phyloP scores from a whole-genome alignment of 2,888 invertebrate species.

The Morinoia aosen region DNA sequence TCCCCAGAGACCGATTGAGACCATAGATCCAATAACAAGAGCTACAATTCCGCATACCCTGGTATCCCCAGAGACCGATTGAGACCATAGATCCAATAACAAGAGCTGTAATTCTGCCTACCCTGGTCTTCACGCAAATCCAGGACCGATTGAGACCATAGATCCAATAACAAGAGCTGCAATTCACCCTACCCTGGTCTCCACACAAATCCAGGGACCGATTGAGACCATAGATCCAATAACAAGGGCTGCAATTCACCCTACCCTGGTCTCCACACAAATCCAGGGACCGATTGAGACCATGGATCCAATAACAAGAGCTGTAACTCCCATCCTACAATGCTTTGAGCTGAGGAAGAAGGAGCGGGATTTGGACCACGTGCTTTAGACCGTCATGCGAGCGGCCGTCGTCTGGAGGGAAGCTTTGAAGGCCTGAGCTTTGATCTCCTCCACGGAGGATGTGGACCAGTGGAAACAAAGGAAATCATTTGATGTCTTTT shows the following conservation, averaged over 20 bases:
- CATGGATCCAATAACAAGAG: too few species aligned
- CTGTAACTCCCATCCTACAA: too few species aligned
- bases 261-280: neutral
- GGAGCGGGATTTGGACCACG: neutral
- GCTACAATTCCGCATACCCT: too few species aligned
- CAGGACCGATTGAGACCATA: too few species aligned
- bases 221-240: too few species aligned
- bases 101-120: too few species aligned
- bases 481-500: slow-evolving; percentile 4
- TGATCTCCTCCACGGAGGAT: neutral
- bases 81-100: too few species aligned
- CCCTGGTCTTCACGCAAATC: too few species aligned
- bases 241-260: neutral
- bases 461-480: neutral
- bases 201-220: neutral
- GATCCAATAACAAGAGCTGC: too few species aligned
- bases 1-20: too few species aligned
- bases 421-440: neutral
- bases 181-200: neutral
- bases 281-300: neutral
- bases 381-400: neutral
- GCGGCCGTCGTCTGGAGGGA: neutral
- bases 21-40: too few species aligned
- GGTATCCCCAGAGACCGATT: too few species aligned
- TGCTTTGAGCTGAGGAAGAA: neutral